phyloP scores from a whole-genome alignment of 2,888 invertebrate species.

The Lepidochrysops patricia region DNA sequence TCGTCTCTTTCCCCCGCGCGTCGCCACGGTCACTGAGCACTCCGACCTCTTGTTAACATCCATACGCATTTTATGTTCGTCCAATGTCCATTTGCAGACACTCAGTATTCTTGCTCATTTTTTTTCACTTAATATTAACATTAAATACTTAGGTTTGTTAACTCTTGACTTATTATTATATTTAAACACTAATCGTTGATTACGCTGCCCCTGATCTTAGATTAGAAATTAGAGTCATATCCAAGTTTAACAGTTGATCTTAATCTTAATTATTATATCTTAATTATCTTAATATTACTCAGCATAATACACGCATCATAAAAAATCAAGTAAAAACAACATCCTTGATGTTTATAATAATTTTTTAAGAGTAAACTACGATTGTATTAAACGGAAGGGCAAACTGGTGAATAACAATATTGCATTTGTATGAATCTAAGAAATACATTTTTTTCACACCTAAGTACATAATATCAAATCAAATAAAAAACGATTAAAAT shows the following conservation, averaged over 20 bases:
- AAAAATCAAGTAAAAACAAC: neutral
- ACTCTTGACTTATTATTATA: too few relatives aligned
- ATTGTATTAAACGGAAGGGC: neutral
- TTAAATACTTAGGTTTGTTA: too few relatives aligned
- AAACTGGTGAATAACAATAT: neutral
- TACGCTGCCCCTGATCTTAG: too few relatives aligned
- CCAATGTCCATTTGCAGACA: neutral
- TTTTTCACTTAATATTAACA: neutral
- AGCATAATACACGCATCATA: neutral
- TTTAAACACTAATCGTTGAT: too few relatives aligned
- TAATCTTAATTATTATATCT: too few relatives aligned
- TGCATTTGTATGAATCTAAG: neutral
- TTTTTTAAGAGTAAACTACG: neutral
- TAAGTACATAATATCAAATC: neutral
- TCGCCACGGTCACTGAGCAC: conserved; percentile 65
- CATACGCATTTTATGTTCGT: conserved; percentile 40
- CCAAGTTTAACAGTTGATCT: too few relatives aligned
- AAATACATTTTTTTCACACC: neutral
- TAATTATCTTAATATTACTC: neutral
- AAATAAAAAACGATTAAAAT: neutral
- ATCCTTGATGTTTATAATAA: neutral
- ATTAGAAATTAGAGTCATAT: too few relatives aligned
- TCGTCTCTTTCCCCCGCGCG: neutral
- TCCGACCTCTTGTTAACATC: conserved; percentile 60
- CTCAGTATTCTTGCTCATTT: neutral